Conservation (phyloP, 2,797 vertebrate species). For the Apogon talboti region DNA sequence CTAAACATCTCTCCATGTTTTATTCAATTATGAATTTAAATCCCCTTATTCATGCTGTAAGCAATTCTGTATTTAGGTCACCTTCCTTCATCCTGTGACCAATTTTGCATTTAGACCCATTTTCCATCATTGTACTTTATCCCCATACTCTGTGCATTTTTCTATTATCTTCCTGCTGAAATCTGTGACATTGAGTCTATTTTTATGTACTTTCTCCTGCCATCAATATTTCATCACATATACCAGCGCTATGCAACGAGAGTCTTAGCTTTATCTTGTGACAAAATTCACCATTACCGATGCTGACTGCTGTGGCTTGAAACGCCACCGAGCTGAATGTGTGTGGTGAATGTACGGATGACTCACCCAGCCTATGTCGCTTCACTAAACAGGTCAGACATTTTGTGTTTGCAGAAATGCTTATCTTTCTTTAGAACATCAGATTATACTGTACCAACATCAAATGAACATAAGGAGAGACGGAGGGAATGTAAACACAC, state of each 20-base stretch:
- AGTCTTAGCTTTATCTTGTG: slow-evolving; percentile 34
- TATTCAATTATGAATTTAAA: slow-evolving; percentile 41
- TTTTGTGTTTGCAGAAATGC: slow-evolving; percentile 15
- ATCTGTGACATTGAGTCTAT: slow-evolving; percentile 35
- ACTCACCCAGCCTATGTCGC: slow-evolving; percentile 11
- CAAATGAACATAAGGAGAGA: not conserved
- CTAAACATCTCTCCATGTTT: slow-evolving; percentile 26
- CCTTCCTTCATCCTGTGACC: slow-evolving; percentile 42
- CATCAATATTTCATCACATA: slow-evolving; percentile 38
- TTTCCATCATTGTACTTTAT: slow-evolving; percentile 20
- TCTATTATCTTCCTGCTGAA: slow-evolving; percentile 36
- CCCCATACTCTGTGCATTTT: slow-evolving; percentile 11
- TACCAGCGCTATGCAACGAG: not conserved
- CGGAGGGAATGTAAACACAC: not conserved
- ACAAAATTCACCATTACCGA: slow-evolving; percentile 19
- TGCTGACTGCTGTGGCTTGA: slow-evolving; percentile 12
- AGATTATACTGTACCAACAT: slow-evolving; percentile 15
- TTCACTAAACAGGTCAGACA: slow-evolving; percentile 5
- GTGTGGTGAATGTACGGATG: slow-evolving; percentile 27
- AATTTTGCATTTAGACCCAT: slow-evolving; percentile 22
- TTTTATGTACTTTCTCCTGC: slow-evolving; percentile 28
- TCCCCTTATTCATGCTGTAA: slow-evolving; percentile 46
- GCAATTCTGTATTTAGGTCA: slow-evolving; percentile 55
- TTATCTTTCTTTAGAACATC: slow-evolving; percentile 14
- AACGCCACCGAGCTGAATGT: not conserved